These are phyloP conservation scores for Enoplosus armatus DNA, from an alignment of 2,797 vertebrate species.

Conservation along the genomic window DNA sequence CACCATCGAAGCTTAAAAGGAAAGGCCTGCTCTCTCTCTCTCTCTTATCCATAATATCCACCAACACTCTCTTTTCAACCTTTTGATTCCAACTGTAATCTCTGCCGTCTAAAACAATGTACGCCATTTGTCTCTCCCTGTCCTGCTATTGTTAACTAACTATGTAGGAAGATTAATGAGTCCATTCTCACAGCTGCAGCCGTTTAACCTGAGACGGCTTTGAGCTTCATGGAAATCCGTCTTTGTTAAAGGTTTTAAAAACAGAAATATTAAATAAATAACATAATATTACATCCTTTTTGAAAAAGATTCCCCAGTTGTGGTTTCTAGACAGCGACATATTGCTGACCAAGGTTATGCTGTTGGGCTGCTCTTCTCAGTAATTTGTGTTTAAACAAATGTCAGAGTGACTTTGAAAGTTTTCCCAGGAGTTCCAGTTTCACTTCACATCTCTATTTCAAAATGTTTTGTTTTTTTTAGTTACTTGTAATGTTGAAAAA, in stretches of 20 bases:
- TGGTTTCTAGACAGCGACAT: conserved; percentile 8
- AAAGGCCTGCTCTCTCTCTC: background rate
- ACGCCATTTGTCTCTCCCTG: background rate
- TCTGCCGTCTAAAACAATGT: background rate
- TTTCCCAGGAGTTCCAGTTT: background rate
- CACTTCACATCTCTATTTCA: background rate
- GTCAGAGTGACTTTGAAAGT: background rate
- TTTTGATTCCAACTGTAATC: background rate
- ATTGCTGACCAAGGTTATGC: background rate
- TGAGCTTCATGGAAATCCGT: background rate
- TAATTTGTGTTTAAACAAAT: background rate
- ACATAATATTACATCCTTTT: background rate
- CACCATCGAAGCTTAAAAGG: background rate
- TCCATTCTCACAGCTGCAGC: background rate
- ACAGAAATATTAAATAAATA: background rate
- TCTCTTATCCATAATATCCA: too few relatives aligned
- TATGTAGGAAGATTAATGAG: background rate
- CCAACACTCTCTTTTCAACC: background rate
- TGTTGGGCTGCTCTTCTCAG: background rate
- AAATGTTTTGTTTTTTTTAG: background rate
- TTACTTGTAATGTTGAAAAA: conserved; percentile 8
- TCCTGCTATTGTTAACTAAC: background rate
- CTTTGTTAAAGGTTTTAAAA: background rate
- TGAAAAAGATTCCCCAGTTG: background rate
- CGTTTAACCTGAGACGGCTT: background rate